These are phyloP conservation scores for Poecilia gillii DNA, from an alignment of 2,797 vertebrate species.

Conservation along the genomic window DNA sequence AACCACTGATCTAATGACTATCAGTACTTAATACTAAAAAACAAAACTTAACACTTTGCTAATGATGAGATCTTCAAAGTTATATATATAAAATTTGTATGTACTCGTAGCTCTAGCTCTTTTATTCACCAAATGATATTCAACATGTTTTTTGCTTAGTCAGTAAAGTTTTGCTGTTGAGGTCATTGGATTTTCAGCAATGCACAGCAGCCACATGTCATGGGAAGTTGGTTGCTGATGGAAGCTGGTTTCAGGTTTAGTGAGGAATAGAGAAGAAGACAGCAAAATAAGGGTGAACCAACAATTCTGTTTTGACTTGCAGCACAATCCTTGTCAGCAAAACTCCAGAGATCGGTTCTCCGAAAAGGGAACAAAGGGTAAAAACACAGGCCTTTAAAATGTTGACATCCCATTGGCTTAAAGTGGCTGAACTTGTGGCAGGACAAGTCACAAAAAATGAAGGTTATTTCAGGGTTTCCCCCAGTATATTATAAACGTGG, in stretches of 20 bases:
- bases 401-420: not conserved
- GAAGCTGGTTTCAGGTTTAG: conserved; percentile 43
- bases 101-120: not conserved
- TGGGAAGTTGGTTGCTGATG: conserved; percentile 68
- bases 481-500: no score
- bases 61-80: not conserved
- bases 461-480: not conserved
- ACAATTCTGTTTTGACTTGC: conserved; percentile 20
- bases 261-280: conserved; percentile 17
- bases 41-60: not conserved
- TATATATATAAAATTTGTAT: not conserved
- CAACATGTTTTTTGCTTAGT: not conserved
- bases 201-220: conserved; percentile 19
- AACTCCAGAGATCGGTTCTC: not conserved
- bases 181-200: not conserved
- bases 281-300: conserved; percentile 41
- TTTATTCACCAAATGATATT: not conserved
- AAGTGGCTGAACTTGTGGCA: not conserved
- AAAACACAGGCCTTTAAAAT: not conserved
- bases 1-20: no score
- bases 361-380: not conserved
- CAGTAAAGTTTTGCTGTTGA: not conserved
- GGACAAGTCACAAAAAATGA: not conserved
- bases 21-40: not conserved
- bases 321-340: conserved; percentile 12